Evolutionary conservation across 2,888 invertebrate genomes (phyloP), one percentile per base, ranked within the genome.

Genomic region (Agrochola macilenta): DNA sequence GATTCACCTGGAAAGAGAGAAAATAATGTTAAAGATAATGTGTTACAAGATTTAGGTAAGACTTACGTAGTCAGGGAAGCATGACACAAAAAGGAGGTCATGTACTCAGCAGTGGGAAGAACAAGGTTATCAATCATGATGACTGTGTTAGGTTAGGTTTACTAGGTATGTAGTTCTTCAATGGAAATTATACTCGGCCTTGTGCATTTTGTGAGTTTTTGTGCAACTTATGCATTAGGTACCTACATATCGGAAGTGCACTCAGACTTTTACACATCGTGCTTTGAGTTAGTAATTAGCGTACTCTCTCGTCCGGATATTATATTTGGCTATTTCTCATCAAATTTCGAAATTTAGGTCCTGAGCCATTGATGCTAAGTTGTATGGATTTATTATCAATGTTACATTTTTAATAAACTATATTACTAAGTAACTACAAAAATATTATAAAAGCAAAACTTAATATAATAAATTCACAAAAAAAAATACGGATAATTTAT

Each of bases 1-100:
- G 98, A 95, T 98, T 98, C 89, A 98, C 98, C 98, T 98, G 97
- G 74, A 97, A 97, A 69, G 72, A 85, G 23, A 69, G 70, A 68
- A 52, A 12, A 30, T 0, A 2, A n/a, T 17, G 11, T 49, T 46
- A 20, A 11, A 60, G 23, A 5, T 54, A 60, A 5, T 35, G 23
- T n/a, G 30, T 12, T 23, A 0, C 20, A 1, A 4, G 14, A 17
- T 30, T 39, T n/a, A 20, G 2, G 0, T 60, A 1, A 23, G 17
- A 60, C 1, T 46, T 1, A 4, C 17, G 23, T 0, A 35, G 35
- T n/a, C 20, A 35, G 17, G 35, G 14, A 23, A 35, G 14, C 39
- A 61, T 39, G 3, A 2, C 5, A 43, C 0, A 73, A 43, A 74
- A 54, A 17, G 5, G 39, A 60, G 4, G 14, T 1, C 58, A 5